Evolutionary conservation across 2,113 vertebrate genomes (phyloP).

Genomic region (Takifugu flavidus): DNA sequence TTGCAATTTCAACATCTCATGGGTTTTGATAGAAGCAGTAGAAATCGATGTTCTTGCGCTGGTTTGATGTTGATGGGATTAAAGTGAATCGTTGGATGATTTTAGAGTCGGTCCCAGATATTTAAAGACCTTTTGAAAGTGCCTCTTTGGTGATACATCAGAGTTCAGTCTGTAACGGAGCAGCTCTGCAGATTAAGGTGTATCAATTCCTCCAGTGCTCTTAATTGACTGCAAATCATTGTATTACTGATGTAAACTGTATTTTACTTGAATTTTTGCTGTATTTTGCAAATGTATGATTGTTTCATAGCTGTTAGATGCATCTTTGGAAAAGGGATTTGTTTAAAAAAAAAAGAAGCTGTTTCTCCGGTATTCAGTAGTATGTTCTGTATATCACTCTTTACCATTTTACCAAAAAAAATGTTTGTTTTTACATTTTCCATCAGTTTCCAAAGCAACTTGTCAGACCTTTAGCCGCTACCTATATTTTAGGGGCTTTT

Average conservation of each 20-base stretch:
- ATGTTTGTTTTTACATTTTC: slow-evolving; percentile 29
- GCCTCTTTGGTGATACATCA: slow-evolving; percentile 27
- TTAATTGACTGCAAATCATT: slow-evolving; percentile 66
- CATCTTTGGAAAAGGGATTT: slow-evolving; percentile 59
- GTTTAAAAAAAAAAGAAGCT: slow-evolving; percentile 9
- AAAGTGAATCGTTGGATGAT: slow-evolving; percentile 19
- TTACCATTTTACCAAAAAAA: slow-evolving; percentile 34
- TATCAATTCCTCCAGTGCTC: slow-evolving; percentile 37
- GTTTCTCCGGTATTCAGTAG: slow-evolving; percentile 42
- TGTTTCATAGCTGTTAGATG: slow-evolving; percentile 46
- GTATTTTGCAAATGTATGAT: slow-evolving; percentile 40
- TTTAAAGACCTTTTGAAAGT: slow-evolving; percentile 37
- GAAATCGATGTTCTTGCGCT: slow-evolving; percentile 15
- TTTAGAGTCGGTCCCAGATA: slow-evolving; percentile 4
- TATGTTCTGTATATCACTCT: slow-evolving; percentile 51
- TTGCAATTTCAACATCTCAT: slow-evolving; percentile 45
- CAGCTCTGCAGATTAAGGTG: slow-evolving; percentile 6
- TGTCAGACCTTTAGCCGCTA: slow-evolving; percentile 34
- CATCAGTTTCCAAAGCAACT: slow-evolving; percentile 33
- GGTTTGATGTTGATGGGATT: slow-evolving; percentile 18
- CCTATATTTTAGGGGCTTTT: slow-evolving; percentile 35
- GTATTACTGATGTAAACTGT: slow-evolving; percentile 63
- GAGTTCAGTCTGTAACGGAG: slow-evolving; percentile 16
- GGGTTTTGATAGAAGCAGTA: slow-evolving; percentile 29
- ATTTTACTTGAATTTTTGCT: slow-evolving; percentile 69